Evolutionary conservation across 2,888 invertebrate species (phyloP).

Genomic region (Pyralis farinalis): DNA sequence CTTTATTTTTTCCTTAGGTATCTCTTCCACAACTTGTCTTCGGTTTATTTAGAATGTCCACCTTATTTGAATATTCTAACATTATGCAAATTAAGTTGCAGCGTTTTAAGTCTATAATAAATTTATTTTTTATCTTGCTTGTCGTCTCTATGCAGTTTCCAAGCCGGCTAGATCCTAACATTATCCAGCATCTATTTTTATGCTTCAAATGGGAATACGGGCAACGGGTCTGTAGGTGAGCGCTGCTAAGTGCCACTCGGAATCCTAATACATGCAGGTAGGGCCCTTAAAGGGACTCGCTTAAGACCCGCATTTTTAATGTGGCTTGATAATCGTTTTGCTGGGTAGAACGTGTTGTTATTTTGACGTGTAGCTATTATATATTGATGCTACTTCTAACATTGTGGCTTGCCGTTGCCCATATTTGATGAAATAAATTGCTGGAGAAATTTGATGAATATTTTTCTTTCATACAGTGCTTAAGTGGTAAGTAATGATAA

Average conservation of each 20-base stretch:
- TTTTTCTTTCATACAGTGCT: neutral
- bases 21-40: neutral
- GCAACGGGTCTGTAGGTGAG: conserved; percentile 80
- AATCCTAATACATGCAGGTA: conserved; percentile 74
- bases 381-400: neutral
- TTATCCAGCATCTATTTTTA: conserved; percentile 72
- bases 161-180: conserved; percentile 64
- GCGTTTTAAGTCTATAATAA: neutral
- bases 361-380: conserved; percentile 2
- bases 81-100: neutral
- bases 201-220: conserved; percentile 71
- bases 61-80: conserved; percentile 3
- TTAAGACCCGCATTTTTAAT: conserved; percentile 33
- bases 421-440: neutral
- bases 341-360: conserved; percentile 6
- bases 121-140: conserved; percentile 1
- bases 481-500: too few relatives aligned
- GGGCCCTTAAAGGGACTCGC: conserved; percentile 32
- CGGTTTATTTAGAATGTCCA: neutral
- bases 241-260: conserved; percentile 55
- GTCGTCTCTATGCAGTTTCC: conserved; percentile 40
- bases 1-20: neutral
- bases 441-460: neutral
- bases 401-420: neutral
- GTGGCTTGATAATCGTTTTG: conserved; percentile 14